Conservation (phyloP, 1,140 invertebrate genomes). For the Drosophila micromelanica region DNA sequence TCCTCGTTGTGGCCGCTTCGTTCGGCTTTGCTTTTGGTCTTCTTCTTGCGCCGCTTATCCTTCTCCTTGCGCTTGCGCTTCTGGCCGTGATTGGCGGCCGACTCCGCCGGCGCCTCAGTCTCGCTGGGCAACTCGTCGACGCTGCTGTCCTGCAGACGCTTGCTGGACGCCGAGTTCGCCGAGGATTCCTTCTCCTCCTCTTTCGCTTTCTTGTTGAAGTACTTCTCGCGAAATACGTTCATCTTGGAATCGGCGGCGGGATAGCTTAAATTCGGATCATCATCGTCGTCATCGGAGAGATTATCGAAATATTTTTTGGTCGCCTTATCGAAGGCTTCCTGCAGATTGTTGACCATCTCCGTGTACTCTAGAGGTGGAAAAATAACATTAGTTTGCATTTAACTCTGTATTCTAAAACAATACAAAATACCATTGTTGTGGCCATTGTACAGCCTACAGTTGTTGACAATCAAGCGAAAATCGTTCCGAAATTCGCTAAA, state of each 20-base stretch:
- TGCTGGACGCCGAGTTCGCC: constrained; percentile 23
- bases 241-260: constrained; percentile 85
- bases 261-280: constrained; percentile 89
- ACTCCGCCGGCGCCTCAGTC: constrained; percentile 74
- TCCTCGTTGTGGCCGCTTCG: constrained; percentile 40
- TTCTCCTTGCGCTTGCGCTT: constrained; percentile 82
- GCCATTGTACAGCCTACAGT: constrained; percentile 96
- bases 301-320: constrained; percentile 92
- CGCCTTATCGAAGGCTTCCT: constrained; percentile 91
- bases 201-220: constrained; percentile 76
- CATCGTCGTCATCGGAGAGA: constrained; percentile 90
- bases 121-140: constrained; percentile 57
- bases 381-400: not conserved
- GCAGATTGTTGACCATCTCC: constrained; percentile 93
- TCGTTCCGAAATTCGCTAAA: constrained; percentile 93
- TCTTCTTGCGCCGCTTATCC: constrained; percentile 84
- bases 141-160: constrained; percentile 42
- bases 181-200: constrained; percentile 56
- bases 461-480: constrained; percentile 95
- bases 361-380: constrained; percentile 89
- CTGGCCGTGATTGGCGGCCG: constrained; percentile 69
- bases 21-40: constrained; percentile 81
- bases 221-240: constrained; percentile 83
- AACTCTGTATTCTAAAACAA: too few relatives aligned
- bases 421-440: constrained; percentile 91